Evolutionary conservation across 2,888 invertebrate genomes (phyloP), one percentile per base, ranked within the genome.

Genomic region (Cordilura impudica): DNA sequence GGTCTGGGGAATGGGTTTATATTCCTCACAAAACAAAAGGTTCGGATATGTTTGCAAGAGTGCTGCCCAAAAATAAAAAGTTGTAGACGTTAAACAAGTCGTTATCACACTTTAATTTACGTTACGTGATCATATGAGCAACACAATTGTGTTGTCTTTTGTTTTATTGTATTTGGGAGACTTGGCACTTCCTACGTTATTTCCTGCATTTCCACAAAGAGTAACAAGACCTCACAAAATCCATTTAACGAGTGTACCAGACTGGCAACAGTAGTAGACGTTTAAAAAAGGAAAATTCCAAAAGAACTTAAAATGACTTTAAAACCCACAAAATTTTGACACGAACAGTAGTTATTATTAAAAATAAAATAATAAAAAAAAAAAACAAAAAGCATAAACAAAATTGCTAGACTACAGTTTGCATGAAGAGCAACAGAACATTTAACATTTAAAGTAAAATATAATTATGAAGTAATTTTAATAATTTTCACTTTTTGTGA

Each of bases 21-120:
- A 23, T 23, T 51, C n/a, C 67, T 26, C 45, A 35, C 21, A 66
- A 56, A 21, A 31, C 10, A 49, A 14, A 47, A 49, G 0, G 14
- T 43, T 12, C 5, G n/a, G 6, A 14, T 31, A 31, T 10, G 3
- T 1, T 10, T 31, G 10, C 8, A 31, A 31, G 10, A 10, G 31
- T 31, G 35, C n/a, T 39, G n/a, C 8, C 4, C 4, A 49, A 18
- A 45, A 14, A 14, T 54, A 75, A 78, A 73, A 75, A 72, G 45
- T 49, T 75, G 79, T 75, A 79, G 79, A 79, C 79, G 63, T 79
- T 72, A 79, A 79, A 79, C 79, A 79, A 79, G 79, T 79, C 79
- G 79, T 79, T 79, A 79, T 79, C 79, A 79, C 79, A 79, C 75
- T 75, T 79, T 79, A 75, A 79, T 79, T 79, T 79, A 79, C 79